A percentile compares a stretch with the other conserved stretches of the same genome.
Evolutionary conservation across 1,140 invertebrate species (phyloP).

Genomic region (Pogonus chalceus): DNA sequence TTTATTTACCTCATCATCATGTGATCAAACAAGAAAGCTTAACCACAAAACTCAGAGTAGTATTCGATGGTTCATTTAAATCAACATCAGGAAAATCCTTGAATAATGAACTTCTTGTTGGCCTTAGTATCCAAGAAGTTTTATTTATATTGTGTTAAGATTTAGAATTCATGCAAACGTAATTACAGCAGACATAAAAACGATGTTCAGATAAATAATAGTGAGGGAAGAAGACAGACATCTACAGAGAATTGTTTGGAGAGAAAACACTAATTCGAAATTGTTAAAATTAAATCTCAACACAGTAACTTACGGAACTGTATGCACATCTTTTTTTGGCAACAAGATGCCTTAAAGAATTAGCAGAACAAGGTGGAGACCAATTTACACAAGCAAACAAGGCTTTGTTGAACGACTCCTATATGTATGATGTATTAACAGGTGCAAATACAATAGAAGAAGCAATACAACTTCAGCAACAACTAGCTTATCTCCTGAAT

Average conservation of each 20-base stretch:
- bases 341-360: constrained; percentile 18
- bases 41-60: constrained; percentile 28
- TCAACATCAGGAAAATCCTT: constrained; percentile 23
- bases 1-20: constrained; percentile 34
- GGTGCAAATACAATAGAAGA: constrained; percentile 21
- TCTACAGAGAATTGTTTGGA: constrained; percentile 36
- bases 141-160: constrained; percentile 24
- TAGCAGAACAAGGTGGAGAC: not conserved
- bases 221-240: constrained; percentile 19
- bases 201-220: constrained; percentile 16
- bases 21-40: constrained; percentile 24
- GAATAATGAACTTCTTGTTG: constrained; percentile 26
- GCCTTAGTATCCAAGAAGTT: constrained; percentile 31
- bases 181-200: constrained; percentile 22
- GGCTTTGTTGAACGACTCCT: constrained; percentile 30
- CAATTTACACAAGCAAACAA: constrained; percentile 19
- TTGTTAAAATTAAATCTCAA: constrained; percentile 17
- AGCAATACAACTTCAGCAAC: not conserved
- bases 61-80: constrained; percentile 28
- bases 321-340: constrained; percentile 22
- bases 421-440: constrained; percentile 36
- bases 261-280: constrained; percentile 9
- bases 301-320: constrained; percentile 27
- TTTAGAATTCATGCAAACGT: constrained; percentile 22
- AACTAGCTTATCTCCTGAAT: not conserved